These are phyloP conservation scores for Polia nebulosa DNA, from an alignment of 2,888 invertebrate genomes.

Conservation along the genomic window DNA sequence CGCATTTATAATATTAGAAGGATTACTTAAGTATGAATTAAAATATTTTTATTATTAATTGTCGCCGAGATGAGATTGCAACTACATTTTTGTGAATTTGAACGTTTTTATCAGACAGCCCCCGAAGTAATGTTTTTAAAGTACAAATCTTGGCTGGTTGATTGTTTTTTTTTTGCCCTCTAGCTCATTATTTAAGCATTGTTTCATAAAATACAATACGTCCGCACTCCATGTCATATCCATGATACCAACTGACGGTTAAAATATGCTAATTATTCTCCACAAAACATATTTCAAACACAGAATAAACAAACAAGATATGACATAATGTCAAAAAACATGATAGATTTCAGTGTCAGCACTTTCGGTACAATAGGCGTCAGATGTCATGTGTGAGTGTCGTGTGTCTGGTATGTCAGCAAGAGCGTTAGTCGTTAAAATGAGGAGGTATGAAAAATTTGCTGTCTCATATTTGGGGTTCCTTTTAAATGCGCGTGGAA, in stretches of 20 bases:
- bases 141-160: too few species aligned
- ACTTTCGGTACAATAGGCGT: slow-evolving; percentile 45
- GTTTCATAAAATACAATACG: background rate
- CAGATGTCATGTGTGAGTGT: slow-evolving; percentile 39
- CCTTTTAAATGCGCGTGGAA: background rate
- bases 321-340: slow-evolving; percentile 47
- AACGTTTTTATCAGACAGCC: too few species aligned
- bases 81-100: background rate
- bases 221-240: background rate
- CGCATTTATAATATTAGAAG: too few species aligned
- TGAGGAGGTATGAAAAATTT: slow-evolving; percentile 26
- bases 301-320: slow-evolving; percentile 31
- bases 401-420: slow-evolving; percentile 39
- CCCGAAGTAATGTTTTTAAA: background rate
- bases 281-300: slow-evolving; percentile 20
- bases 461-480: slow-evolving; percentile 5
- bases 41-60: background rate
- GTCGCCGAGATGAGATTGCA: background rate
- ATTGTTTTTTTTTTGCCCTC: background rate
- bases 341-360: slow-evolving; percentile 47
- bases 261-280: slow-evolving; percentile 46
- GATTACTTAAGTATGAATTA: too few species aligned
- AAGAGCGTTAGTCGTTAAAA: slow-evolving; percentile 32
- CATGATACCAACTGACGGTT: background rate
- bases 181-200: background rate